Conservation (phyloP, 2,797 vertebrate genomes). For the Myotis vivesi region DNA sequence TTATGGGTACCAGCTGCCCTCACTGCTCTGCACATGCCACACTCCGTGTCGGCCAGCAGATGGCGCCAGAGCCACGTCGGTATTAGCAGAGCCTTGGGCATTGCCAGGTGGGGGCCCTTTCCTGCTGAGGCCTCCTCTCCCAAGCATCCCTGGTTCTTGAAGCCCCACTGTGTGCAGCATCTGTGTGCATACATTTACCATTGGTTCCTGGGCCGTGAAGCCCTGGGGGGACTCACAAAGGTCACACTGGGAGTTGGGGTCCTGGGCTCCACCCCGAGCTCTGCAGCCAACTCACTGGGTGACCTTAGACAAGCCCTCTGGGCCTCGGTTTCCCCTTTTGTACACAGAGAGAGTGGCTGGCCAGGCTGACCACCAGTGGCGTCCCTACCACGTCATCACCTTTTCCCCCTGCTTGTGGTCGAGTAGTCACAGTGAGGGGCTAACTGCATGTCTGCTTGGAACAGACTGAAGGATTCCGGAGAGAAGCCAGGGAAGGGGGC, state of each 20-base stretch:
- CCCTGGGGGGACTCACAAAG: not conserved
- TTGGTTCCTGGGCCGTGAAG: not conserved
- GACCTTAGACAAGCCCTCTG: not conserved
- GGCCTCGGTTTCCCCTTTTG: not conserved
- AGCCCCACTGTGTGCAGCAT: not conserved
- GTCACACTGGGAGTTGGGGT: not conserved
- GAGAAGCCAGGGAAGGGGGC: conserved; percentile 89
- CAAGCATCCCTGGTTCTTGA: not conserved
- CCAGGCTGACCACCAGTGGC: not conserved
- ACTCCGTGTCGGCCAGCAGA: not conserved
- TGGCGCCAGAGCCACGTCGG: not conserved
- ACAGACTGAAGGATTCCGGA: conserved; percentile 91
- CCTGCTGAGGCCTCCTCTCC: not conserved
- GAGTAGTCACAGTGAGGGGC: not conserved
- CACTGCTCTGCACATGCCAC: fast-evolving
- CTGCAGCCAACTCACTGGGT: not conserved
- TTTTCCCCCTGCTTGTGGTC: fast-evolving
- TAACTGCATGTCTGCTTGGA: conserved; percentile 42
- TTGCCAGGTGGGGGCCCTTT: fast-evolving
- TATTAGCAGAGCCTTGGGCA: too few relatives aligned
- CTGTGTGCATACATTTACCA: fast-evolving
- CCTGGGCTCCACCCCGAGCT: not conserved
- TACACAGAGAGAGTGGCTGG: not conserved
- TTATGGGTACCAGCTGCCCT: not conserved
- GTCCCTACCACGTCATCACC: fast-evolving